Evolutionary conservation across 2,797 vertebrate species (phyloP), one percentile per base, ranked within the genome.

Genomic region (Mormyrops attenuatus): DNA sequence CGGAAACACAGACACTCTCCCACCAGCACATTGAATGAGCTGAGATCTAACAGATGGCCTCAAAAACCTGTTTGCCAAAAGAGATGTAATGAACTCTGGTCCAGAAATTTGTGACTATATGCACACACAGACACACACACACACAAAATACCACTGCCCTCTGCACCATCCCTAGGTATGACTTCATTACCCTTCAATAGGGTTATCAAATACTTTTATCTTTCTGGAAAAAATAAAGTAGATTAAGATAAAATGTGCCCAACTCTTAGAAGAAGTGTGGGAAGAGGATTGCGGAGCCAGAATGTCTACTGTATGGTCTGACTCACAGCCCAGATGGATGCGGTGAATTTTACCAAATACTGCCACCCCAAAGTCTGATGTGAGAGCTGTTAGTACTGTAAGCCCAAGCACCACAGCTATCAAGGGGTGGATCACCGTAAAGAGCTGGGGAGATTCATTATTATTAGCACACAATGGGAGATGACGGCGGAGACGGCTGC

Each of bases 1-100:
- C 82, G 49, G 82, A 85, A 26, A 85, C 11, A 5, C 22, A 85
- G 82, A 50, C 82, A 52, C 11, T 22, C 47, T 85, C 49, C 49
- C 44, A 52, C 82, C 82, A 30, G 82, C 82, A 85, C 44, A 50
- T 7, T 49, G 82, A 49, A 52, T 22, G 82, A 85, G 82, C 82
- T 85, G 44, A 85, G 49, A 30, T 52, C 20, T 52, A 85, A 47
- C 82, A 85, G 82, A 85, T 85, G 82, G 82, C 82, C 82, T 85
- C 82, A 30, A 30, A 52, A 85, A 52, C 49, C n/a, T 17, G 41
- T 85, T 52, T 85, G 82, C 82, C 82, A 85, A 49, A 85, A 30
- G n/a, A 85, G 44, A 85, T 30, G 11, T 26, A 85, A 85, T 85
- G 82, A 49, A 52, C 49, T 85, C 82, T 50, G 44, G 47, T 85